Conservation (phyloP, 2,113 vertebrate species). For the Actenoides lindsayi region DNA sequence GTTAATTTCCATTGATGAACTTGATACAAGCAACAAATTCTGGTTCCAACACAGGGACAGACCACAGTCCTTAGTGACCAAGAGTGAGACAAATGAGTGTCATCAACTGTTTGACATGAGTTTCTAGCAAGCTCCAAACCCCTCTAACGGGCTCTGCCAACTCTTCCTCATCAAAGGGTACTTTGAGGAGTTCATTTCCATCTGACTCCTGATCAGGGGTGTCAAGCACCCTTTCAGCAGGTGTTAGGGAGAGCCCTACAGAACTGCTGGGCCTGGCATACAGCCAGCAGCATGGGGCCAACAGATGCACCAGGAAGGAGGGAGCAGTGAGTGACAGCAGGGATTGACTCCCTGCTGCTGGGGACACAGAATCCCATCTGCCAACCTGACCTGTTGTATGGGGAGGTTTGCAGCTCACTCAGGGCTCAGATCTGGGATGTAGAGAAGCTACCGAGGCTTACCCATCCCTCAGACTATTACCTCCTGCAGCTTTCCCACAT, state of each 20-base stretch:
- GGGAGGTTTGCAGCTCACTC: not conserved
- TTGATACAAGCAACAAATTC: not conserved
- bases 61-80: not conserved
- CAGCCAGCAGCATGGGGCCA: rapidly evolving
- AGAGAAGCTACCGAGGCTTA: not conserved
- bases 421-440: not conserved
- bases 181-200: not conserved
- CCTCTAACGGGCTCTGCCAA: not conserved
- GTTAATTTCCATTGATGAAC: not conserved
- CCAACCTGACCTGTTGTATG: not conserved
- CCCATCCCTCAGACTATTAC: not conserved
- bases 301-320: not conserved
- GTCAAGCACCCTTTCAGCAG: not conserved
- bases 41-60: not conserved
- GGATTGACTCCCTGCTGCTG: not conserved
- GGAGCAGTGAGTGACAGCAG: not conserved
- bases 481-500: not conserved
- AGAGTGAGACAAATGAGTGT: not conserved
- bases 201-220: not conserved
- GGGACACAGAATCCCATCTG: not conserved
- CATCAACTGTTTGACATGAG: not conserved
- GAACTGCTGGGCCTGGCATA: not conserved
- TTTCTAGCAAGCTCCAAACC: not conserved
- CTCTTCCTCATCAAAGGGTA: not conserved
- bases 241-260: not conserved